Percentiles rank a stretch among this genome's conserved stretches.
phyloP scores from a whole-genome alignment of 2,888 invertebrate genomes.

The Andricus curvator region DNA sequence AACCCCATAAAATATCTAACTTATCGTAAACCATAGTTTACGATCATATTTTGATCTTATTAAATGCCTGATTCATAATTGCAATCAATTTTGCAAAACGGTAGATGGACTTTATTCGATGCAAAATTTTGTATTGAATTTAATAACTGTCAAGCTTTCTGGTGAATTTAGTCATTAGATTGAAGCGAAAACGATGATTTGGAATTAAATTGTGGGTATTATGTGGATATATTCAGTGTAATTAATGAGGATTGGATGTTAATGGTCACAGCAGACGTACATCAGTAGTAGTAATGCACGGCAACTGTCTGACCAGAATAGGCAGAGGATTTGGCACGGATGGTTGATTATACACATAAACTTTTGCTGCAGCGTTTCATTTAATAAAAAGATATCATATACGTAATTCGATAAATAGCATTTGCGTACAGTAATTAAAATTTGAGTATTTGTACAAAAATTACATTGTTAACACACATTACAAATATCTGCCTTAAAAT shows the following conservation, averaged over 20 bases:
- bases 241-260: constrained; percentile 6
- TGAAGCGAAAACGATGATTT: background rate
- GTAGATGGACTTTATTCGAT: background rate
- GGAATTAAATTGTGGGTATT: background rate
- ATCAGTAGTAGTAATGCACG: background rate
- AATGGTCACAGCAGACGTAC: background rate
- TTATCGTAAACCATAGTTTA: background rate
- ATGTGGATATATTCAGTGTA: background rate
- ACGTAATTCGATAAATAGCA: background rate
- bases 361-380: background rate
- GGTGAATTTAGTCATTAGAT: background rate
- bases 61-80: background rate
- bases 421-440: background rate
- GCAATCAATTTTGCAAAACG: background rate
- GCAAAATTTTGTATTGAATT: background rate
- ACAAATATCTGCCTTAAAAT: too few relatives aligned
- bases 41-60: background rate
- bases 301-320: background rate
- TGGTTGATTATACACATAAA: background rate
- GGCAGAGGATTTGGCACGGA: background rate
- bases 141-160: background rate
- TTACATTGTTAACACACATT: too few relatives aligned
- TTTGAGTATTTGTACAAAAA: too few relatives aligned
- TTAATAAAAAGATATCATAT: background rate
- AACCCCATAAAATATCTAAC: background rate